Base-by-base conservation (phyloP, 2,888 invertebrate genomes). In the Zhuqinia jingwanae region DNA sequence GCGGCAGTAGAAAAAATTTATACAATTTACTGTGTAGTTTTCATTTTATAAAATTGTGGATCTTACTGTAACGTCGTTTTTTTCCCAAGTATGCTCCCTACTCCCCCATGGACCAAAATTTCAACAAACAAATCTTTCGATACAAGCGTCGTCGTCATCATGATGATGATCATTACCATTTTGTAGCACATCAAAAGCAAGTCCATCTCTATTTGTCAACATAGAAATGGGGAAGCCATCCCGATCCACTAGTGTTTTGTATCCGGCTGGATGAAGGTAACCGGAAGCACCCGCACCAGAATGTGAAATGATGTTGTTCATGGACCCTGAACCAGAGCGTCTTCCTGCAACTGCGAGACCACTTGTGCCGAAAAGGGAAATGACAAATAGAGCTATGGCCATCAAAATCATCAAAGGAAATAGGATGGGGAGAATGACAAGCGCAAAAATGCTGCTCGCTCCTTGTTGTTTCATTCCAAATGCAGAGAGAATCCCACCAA, bases 361-460 rank as follows among this genome's bases (percentile, higher is more conserved):
- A n/a, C 82, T 79, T n/a, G 78, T 73, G 11, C 85, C 80, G 25
- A 89, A 80, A 17, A 89, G 11, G 63, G 88, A 89, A 53, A 89
- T 87, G 53, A 88, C 56, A 68, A 87, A 85, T n/a, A 89, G 36
- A 15, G 85, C 82, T 25, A 85, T 30, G 53, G 79, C 88, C 5
- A 88, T 36, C n/a, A 88, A 53, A 50, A 85, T 20, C 81, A 89
- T 81, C 58, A 89, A 70, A 36, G 89, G 89, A 45, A 89, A 77
- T 6, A 89, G 60, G 20, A 89, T 42, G 11, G 89, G 89, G 25
- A 89, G 84, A 0, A 87, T 20, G 2, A 89, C 84, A 1, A 89
- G 53, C 1, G 87, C 89, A n/a, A 87, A 78, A 10, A 89, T 22
- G 42, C 88, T 89, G 42, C 88, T 89, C 3, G 85, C 84, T 50